These are phyloP conservation scores for Cydia strobilella DNA, from an alignment of 1,140 invertebrate species.

Conservation along the genomic window DNA sequence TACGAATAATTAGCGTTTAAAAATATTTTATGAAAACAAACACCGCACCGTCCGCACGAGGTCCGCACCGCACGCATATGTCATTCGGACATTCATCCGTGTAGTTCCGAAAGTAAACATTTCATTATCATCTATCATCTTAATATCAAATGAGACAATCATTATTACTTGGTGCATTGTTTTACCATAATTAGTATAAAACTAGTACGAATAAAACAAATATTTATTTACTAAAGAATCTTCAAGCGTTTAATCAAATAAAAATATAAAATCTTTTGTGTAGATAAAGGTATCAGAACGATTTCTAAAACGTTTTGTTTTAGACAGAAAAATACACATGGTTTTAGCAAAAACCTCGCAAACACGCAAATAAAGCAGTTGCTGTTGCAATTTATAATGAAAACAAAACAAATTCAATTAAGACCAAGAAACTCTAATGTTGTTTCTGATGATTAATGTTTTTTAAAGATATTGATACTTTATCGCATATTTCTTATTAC, in stretches of 20 bases:
- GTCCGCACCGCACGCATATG: neutral
- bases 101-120: neutral
- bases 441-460: neutral
- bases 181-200: too few relatives aligned
- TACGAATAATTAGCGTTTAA: neutral
- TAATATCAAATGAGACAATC: neutral
- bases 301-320: neutral
- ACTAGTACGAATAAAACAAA: too few relatives aligned
- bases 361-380: neutral
- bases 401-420: neutral
- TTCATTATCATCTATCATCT: neutral
- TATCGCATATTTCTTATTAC: neutral
- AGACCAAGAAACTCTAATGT: neutral
- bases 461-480: neutral
- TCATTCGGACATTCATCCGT: neutral
- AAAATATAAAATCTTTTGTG: too few relatives aligned
- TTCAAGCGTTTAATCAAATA: too few relatives aligned
- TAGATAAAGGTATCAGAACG: neutral
- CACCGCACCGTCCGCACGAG: neutral
- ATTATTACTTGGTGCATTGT: too few relatives aligned
- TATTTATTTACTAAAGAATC: too few relatives aligned
- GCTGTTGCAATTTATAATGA: neutral
- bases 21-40: slow-evolving; percentile 1
- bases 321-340: neutral
- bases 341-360: neutral